Evolutionary conservation across 2,888 invertebrate genomes (phyloP).

Genomic region (Platerodrilus igneus): DNA sequence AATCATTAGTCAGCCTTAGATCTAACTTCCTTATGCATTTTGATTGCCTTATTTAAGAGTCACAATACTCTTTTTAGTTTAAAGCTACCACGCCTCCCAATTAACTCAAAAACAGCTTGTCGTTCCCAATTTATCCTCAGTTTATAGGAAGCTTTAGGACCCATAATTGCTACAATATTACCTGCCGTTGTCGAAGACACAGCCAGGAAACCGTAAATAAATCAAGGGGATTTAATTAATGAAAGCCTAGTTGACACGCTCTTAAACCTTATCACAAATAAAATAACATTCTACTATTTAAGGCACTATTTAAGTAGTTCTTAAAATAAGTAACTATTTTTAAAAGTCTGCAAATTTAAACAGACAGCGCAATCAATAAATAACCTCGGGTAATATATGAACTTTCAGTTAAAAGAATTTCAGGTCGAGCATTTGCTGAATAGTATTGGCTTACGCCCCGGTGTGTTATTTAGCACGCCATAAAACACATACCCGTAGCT

Average conservation of each 20-base stretch:
- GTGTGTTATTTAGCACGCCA: slow-evolving; percentile 22
- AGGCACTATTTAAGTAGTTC: slow-evolving; percentile 12
- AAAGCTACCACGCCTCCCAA: not conserved
- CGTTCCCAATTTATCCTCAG: slow-evolving; percentile 15
- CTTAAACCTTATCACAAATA: slow-evolving; percentile 24
- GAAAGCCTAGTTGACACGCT: slow-evolving; percentile 25
- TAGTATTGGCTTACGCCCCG: slow-evolving; percentile 20
- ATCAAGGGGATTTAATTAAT: slow-evolving; percentile 28
- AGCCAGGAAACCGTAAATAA: slow-evolving; percentile 29
- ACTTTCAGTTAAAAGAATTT: slow-evolving; percentile 33
- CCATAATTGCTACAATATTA: slow-evolving; percentile 30
- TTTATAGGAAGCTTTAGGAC: slow-evolving; percentile 25
- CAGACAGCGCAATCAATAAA: slow-evolving; percentile 31
- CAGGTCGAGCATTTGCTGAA: slow-evolving; percentile 24
- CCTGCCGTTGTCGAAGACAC: slow-evolving; percentile 23
- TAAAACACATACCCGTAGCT: slow-evolving; percentile 24
- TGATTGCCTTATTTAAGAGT: no score
- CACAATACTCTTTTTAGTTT: no score
- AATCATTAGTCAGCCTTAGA: no score
- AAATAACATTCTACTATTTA: slow-evolving; percentile 17
- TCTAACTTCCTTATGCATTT: no score
- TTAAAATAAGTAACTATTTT: slow-evolving; percentile 6
- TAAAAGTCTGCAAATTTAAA: slow-evolving; percentile 17
- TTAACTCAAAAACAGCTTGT: not conserved
- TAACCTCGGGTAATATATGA: slow-evolving; percentile 32